A percentile compares a stretch with the other conserved stretches of the same genome.
phyloP scores from a whole-genome alignment of 1,140 invertebrate species.

The Drosophila mauritiana region DNA sequence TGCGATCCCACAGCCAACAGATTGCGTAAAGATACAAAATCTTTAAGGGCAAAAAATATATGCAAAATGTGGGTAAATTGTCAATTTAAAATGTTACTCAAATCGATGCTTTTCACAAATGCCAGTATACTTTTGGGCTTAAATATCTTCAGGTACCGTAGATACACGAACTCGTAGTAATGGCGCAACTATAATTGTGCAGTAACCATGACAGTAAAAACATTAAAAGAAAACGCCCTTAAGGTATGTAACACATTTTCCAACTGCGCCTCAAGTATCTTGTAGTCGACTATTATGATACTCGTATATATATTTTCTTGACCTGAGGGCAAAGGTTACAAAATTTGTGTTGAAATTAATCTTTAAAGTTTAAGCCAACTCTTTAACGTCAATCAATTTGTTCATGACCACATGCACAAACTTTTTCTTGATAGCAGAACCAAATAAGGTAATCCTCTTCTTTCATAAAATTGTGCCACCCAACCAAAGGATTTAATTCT shows the following conservation, averaged over 20 bases:
- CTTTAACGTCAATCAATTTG: background rate
- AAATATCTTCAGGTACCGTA: background rate
- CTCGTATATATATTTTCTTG: background rate
- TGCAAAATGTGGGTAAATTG: too few species aligned
- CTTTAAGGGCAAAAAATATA: background rate
- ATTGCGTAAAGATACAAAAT: background rate
- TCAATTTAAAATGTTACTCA: background rate
- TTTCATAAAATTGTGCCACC: too few species aligned
- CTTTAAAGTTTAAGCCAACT: background rate
- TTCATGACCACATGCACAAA: background rate
- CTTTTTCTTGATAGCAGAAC: background rate
- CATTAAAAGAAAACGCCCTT: background rate
- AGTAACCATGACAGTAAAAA: too few species aligned
- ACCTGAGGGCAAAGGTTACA: background rate
- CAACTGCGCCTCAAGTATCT: background rate
- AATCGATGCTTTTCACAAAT: background rate
- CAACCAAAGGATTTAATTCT: too few species aligned
- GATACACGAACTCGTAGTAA: too few species aligned
- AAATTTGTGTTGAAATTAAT: background rate
- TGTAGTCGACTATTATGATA: background rate
- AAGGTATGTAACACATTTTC: background rate
- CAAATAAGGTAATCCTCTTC: too few species aligned
- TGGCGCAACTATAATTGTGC: too few species aligned
- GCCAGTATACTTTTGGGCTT: conserved; percentile 44
- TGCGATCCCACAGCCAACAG: background rate